Evolutionary conservation across 2,113 vertebrate species (phyloP).

Genomic region (Eulemur macaco): DNA sequence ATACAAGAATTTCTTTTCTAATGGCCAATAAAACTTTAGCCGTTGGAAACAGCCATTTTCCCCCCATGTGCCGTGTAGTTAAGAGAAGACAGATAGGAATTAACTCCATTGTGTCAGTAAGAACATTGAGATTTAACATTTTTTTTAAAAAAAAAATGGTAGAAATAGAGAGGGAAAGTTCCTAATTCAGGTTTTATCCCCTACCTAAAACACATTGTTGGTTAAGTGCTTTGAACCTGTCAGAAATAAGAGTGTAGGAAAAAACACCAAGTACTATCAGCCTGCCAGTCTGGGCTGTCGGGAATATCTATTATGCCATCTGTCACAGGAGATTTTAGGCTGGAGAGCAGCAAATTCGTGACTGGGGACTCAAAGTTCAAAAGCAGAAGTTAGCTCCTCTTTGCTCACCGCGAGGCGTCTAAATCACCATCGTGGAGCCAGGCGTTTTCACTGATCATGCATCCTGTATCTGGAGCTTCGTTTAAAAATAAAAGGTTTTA

Average conservation of each 20-base stretch:
- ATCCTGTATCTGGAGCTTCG: neutral
- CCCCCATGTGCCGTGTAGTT: neutral
- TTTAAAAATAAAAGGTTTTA: neutral
- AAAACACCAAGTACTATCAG: neutral
- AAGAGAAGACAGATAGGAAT: neutral
- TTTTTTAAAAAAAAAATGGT: neutral
- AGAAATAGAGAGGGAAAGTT: neutral
- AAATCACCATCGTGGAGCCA: neutral
- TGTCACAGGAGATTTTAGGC: conserved; percentile 57
- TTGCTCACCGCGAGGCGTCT: neutral
- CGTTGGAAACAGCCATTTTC: neutral
- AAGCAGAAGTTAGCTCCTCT: conserved; percentile 6
- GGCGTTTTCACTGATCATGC: neutral
- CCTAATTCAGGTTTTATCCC: neutral
- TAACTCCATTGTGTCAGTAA: neutral
- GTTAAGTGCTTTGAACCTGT: conserved; percentile 31
- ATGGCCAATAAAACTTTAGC: neutral
- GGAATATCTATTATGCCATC: conserved; percentile 63
- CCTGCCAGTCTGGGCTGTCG: conserved; percentile 57
- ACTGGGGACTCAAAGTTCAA: conserved; percentile 41
- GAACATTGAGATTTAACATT: neutral
- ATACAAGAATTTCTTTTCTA: neutral
- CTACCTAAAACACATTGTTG: neutral
- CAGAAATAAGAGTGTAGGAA: conserved; percentile 24
- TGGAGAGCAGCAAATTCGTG: conserved; percentile 53